phyloP scores from a whole-genome alignment of 2,888 invertebrate species.

The Fragum fragum region DNA sequence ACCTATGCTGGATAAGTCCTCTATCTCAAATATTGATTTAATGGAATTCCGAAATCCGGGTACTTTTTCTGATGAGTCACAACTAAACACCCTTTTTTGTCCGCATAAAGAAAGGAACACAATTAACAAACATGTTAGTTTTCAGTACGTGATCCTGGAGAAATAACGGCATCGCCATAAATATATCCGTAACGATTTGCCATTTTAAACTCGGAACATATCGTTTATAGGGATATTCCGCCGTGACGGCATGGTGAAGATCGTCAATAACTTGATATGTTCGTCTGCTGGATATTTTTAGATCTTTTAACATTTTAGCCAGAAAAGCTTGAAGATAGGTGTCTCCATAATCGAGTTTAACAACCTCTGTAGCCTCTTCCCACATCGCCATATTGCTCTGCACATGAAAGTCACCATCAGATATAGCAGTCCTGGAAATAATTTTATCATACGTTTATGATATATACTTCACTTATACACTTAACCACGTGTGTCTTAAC shows the following conservation, averaged over 20 bases:
- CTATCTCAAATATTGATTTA: too few species aligned
- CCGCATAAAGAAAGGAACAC: conserved; percentile 61
- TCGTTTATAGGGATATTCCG: conserved; percentile 63
- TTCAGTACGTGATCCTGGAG: conserved; percentile 58
- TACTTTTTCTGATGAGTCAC: too few species aligned
- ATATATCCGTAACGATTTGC: conserved; percentile 52
- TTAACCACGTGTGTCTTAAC: too few species aligned
- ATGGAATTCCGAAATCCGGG: too few species aligned
- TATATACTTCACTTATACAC: too few species aligned
- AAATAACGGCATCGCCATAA: conserved; percentile 49
- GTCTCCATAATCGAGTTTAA: conserved; percentile 71
- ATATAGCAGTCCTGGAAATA: conserved; percentile 62
- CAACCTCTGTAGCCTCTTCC: conserved; percentile 58
- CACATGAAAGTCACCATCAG: conserved; percentile 59
- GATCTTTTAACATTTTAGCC: conserved; percentile 52
- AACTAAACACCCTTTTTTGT: conserved; percentile 32
- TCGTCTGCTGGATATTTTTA: conserved; percentile 54
- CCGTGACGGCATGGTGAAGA: conserved; percentile 64
- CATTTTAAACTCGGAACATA: conserved; percentile 66
- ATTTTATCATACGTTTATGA: too few species aligned
- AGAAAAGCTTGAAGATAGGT: conserved; percentile 68
- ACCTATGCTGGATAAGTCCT: too few species aligned
- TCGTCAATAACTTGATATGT: conserved; percentile 69
- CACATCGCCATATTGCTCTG: conserved; percentile 67
- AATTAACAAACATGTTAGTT: conserved; percentile 33